Percentiles rank a stretch among this genome's conserved stretches.
These are phyloP conservation scores for Amiota communis DNA, from an alignment of 2,888 invertebrate genomes.

Conservation along the genomic window DNA sequence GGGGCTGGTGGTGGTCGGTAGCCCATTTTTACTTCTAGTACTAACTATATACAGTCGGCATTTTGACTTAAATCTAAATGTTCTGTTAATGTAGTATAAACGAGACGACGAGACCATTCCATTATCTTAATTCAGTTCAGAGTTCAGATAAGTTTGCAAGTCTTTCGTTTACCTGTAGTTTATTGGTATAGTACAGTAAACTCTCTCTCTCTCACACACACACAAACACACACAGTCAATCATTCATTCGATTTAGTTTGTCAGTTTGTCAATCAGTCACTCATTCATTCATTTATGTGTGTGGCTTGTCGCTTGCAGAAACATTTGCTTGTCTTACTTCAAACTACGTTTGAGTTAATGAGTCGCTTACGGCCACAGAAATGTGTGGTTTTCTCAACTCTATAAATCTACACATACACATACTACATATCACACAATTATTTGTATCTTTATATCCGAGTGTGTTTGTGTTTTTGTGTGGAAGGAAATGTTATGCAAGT, in stretches of 20 bases:
- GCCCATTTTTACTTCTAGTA: too few relatives aligned
- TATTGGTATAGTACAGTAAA: too few relatives aligned
- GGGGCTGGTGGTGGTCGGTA: neutral
- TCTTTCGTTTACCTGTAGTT: too few relatives aligned
- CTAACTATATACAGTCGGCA: neutral
- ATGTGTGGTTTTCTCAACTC: neutral
- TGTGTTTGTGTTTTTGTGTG: slow-evolving; percentile 22
- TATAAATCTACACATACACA: neutral
- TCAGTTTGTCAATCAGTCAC: neutral
- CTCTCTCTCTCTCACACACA: too few relatives aligned
- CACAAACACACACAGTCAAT: too few relatives aligned
- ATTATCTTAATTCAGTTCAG: too few relatives aligned
- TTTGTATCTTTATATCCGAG: neutral
- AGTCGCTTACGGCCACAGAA: slow-evolving; percentile 31
- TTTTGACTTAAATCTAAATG: neutral
- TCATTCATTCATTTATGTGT: slow-evolving; percentile 21
- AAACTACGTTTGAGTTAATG: slow-evolving; percentile 39
- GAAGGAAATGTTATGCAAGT: slow-evolving; percentile 54
- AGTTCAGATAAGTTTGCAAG: too few relatives aligned
- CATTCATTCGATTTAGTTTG: too few relatives aligned
- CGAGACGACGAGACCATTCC: too few relatives aligned
- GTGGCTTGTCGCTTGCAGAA: slow-evolving; percentile 25
- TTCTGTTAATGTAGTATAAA: neutral
- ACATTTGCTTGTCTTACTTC: slow-evolving; percentile 11
- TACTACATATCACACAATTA: neutral